Conservation (phyloP, 2,888 invertebrate species). For the Itoplectis maculator region DNA sequence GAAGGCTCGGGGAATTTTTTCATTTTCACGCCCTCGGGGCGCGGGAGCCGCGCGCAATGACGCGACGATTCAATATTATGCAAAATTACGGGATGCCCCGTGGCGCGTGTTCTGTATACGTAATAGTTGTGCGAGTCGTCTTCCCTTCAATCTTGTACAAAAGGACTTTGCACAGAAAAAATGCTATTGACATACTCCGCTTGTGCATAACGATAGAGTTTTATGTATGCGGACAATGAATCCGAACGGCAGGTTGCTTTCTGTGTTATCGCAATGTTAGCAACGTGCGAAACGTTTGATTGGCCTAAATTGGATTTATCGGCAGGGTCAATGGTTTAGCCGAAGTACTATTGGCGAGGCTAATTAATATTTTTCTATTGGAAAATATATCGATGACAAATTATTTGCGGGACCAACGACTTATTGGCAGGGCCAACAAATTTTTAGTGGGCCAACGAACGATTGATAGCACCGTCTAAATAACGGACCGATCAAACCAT, state of each 20-base stretch:
- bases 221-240: not conserved
- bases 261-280: not conserved
- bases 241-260: not conserved
- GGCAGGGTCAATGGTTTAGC: no score
- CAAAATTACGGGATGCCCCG: slow-evolving; percentile 1
- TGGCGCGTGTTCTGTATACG: not conserved
- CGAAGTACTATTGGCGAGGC: no score
- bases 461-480: not conserved
- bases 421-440: not conserved
- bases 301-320: no score
- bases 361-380: no score
- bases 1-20: slow-evolving; percentile 21
- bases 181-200: not conserved
- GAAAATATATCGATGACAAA: no score
- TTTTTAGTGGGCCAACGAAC: not conserved
- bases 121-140: not conserved
- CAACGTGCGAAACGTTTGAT: no score
- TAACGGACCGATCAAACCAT: no score
- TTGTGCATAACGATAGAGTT: not conserved
- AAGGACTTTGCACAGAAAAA: not conserved
- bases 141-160: not conserved
- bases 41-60: not conserved
- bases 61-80: slow-evolving; percentile 32
- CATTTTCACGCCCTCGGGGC: not conserved
- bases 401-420: not conserved